Evolutionary conservation across 2,113 vertebrate genomes (phyloP).

Genomic region (Pleuronectes platessa): DNA sequence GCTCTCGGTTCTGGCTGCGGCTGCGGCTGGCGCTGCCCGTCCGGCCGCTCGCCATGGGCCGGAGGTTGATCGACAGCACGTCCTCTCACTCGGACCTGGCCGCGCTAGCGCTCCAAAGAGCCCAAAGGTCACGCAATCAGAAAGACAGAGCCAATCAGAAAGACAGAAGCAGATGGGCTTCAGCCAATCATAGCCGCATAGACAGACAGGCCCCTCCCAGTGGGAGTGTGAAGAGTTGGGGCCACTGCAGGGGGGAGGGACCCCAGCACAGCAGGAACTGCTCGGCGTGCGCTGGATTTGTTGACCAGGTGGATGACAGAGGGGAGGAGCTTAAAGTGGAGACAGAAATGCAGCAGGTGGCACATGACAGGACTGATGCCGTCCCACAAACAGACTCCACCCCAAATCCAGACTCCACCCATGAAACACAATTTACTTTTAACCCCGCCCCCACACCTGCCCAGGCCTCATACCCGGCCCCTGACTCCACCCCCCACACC

Average conservation of each 20-base stretch:
- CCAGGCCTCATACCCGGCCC: not conserved
- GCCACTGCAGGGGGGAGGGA: not conserved
- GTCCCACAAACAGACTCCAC: slow-evolving; percentile 7
- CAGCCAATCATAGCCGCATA: slow-evolving; percentile 27
- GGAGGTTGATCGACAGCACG: slow-evolving; percentile 90
- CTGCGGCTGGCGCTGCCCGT: slow-evolving; percentile 87
- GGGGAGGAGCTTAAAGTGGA: slow-evolving; percentile 33
- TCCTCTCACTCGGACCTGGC: slow-evolving; percentile 93
- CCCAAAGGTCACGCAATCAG: slow-evolving; percentile 51
- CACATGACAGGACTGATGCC: slow-evolving; percentile 13
- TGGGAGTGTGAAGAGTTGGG: slow-evolving; percentile 13
- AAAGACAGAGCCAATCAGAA: slow-evolving; percentile 57
- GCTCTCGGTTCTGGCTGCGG: slow-evolving; percentile 91
- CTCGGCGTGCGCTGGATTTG: slow-evolving; percentile 9
- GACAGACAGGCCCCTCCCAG: not conserved
- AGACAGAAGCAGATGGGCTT: slow-evolving; percentile 27
- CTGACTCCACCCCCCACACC: slow-evolving; percentile 9
- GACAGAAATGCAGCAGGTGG: not conserved
- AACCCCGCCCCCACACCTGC: not conserved
- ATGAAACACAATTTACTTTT: not conserved
- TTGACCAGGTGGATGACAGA: not conserved
- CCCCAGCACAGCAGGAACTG: slow-evolving; percentile 21
- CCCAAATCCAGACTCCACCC: not conserved
- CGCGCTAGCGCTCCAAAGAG: slow-evolving; percentile 75
- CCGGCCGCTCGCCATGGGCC: slow-evolving; percentile 83